phyloP scores from a whole-genome alignment of 2,888 invertebrate genomes.

The Alsophila aescularia region DNA sequence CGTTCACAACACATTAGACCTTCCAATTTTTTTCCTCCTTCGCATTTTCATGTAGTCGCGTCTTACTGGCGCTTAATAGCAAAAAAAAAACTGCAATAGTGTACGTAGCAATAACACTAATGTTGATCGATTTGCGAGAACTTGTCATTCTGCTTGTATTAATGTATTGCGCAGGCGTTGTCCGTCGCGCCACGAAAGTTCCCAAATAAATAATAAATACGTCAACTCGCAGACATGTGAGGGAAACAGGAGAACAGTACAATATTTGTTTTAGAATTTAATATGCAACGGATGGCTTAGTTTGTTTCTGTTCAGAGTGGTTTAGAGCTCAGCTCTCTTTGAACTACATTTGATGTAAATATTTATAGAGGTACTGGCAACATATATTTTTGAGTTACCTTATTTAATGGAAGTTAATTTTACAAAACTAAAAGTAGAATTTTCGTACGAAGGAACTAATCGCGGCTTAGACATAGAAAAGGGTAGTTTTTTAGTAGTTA shows the following conservation, averaged over 20 bases:
- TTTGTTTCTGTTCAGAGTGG: slow-evolving; percentile 39
- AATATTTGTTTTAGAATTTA: slow-evolving; percentile 62
- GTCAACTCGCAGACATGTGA: slow-evolving; percentile 52
- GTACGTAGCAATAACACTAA: neutral
- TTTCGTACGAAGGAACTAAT: neutral
- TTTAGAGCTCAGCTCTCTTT: slow-evolving; percentile 21
- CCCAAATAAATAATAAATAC: slow-evolving; percentile 84
- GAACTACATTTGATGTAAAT: slow-evolving; percentile 18
- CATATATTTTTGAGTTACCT: slow-evolving; percentile 13
- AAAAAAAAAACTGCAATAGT: no score
- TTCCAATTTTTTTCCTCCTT: no score
- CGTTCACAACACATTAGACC: no score
- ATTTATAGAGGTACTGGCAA: slow-evolving; percentile 15
- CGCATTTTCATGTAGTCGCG: no score
- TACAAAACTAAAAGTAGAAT: neutral
- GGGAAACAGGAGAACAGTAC: slow-evolving; percentile 37
- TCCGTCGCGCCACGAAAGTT: slow-evolving; percentile 62
- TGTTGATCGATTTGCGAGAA: neutral
- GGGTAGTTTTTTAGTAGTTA: no score
- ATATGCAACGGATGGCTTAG: slow-evolving; percentile 50
- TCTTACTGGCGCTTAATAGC: no score
- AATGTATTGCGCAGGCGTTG: slow-evolving; percentile 34
- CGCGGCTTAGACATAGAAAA: no score
- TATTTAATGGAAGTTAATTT: neutral
- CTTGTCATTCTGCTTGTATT: neutral